Evolutionary conservation across 1,140 invertebrate genomes (phyloP).

Genomic region (Ridgeia piscesae): DNA sequence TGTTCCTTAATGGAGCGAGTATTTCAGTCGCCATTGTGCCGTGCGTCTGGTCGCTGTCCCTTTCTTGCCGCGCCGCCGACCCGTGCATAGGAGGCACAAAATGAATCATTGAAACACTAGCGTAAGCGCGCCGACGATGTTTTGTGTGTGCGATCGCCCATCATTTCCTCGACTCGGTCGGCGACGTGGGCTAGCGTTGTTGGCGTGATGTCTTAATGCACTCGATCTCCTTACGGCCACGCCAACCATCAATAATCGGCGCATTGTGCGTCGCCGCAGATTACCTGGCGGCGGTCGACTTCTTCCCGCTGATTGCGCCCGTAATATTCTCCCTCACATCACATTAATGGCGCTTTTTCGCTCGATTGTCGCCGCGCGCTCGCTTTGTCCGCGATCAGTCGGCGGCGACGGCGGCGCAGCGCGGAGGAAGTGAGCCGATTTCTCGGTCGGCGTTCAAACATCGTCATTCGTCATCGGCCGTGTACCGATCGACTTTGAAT

Average conservation of each 20-base stretch:
- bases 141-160: not conserved
- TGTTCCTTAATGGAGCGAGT: not conserved
- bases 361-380: not conserved
- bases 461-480: not conserved
- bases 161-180: not conserved
- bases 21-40: not conserved
- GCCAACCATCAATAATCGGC: not conserved
- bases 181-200: not conserved
- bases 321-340: not conserved
- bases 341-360: slow-evolving; percentile 5
- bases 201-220: slow-evolving; percentile 4
- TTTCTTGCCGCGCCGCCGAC: not conserved
- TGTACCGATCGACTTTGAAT: not conserved
- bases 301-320: not conserved
- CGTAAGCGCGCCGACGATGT: not conserved
- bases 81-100: not conserved
- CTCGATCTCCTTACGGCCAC: not conserved
- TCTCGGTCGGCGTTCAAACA: slow-evolving; percentile 3
- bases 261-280: not conserved
- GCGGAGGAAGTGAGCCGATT: not conserved
- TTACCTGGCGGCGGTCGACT: not conserved
- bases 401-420: not conserved
- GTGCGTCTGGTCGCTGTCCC: not conserved
- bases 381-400: not conserved
- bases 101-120: not conserved